Evolutionary conservation across 2,797 vertebrate genomes (phyloP).

Genomic region (Margarornis squamiger): DNA sequence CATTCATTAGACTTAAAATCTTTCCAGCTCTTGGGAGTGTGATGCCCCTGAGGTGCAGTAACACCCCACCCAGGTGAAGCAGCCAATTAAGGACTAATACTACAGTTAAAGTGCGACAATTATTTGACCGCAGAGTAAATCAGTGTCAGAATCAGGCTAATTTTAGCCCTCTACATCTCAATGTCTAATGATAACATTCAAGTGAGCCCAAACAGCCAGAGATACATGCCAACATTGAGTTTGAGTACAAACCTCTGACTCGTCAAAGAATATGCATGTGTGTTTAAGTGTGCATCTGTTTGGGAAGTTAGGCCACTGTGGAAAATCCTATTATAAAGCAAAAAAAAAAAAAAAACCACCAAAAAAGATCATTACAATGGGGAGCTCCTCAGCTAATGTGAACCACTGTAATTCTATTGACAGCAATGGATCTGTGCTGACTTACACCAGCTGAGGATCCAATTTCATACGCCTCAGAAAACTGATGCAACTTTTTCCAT

Average conservation of each 20-base stretch:
- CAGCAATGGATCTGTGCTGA: background rate
- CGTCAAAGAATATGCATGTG: background rate
- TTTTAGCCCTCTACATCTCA: background rate
- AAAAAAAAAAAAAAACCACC: too few relatives aligned
- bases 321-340: constrained; percentile 19
- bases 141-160: background rate
- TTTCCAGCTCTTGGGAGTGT: background rate
- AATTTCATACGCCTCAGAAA: constrained; percentile 37
- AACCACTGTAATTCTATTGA: constrained; percentile 50
- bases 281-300: constrained; percentile 13
- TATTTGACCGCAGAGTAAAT: background rate
- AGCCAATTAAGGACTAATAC: background rate
- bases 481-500: constrained; percentile 9
- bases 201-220: background rate
- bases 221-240: background rate
- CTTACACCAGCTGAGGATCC: constrained; percentile 27
- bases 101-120: background rate
- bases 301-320: background rate
- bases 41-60: background rate
- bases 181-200: background rate
- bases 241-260: background rate
- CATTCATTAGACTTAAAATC: background rate
- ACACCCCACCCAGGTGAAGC: background rate
- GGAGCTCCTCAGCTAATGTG: background rate
- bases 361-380: background rate